These are phyloP conservation scores for Silurus asotus DNA, from an alignment of 2,113 vertebrate species.

Conservation along the genomic window DNA sequence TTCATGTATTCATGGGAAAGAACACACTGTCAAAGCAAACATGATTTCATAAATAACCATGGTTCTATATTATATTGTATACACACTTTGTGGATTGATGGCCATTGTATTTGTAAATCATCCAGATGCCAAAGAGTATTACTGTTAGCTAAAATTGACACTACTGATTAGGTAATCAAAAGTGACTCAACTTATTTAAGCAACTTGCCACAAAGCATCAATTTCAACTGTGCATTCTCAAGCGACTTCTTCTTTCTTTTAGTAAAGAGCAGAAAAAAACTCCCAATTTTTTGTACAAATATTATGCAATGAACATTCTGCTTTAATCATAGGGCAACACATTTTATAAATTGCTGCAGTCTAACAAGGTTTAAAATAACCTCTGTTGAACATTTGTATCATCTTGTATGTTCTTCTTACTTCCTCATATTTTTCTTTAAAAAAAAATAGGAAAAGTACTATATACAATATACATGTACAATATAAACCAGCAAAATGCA, in stretches of 20 bases:
- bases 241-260: not conserved
- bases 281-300: not conserved
- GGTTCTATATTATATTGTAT: not conserved
- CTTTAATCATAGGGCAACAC: not conserved
- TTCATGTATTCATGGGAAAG: conserved; percentile 1
- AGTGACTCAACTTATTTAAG: not conserved
- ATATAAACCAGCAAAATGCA: not conserved
- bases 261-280: not conserved
- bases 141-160: not conserved
- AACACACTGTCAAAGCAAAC: conserved; percentile 5
- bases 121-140: not conserved
- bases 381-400: not conserved
- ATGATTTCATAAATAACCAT: no score
- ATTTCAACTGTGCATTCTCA: not conserved
- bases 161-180: conserved; percentile 8
- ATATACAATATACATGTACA: not conserved
- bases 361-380: not conserved
- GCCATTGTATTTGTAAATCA: not conserved
- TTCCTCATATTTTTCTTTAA: not conserved
- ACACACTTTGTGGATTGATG: not conserved
- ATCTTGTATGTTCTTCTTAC: not conserved
- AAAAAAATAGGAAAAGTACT: not conserved
- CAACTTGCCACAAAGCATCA: conserved; percentile 16
- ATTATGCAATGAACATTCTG: not conserved
- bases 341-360: not conserved